phyloP scores from a whole-genome alignment of 2,888 invertebrate species.

The Germaria angustata region DNA sequence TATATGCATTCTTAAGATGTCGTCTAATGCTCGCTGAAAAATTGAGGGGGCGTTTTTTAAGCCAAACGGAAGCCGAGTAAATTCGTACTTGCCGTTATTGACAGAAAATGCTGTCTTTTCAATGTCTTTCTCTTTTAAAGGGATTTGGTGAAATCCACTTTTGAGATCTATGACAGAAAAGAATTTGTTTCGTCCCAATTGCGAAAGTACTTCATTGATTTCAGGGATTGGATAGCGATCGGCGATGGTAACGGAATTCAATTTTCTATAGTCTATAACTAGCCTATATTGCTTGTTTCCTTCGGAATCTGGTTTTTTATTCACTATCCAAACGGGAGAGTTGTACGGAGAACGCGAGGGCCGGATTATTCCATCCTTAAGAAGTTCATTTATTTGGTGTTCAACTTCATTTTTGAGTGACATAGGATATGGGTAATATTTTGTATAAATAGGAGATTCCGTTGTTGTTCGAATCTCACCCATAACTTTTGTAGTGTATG shows the following conservation, averaged over 20 bases:
- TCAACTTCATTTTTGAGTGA: no score
- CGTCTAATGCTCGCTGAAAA: neutral
- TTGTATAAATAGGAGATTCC: no score
- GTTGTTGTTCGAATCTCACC: no score
- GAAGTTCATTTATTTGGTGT: no score
- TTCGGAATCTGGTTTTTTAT: no score
- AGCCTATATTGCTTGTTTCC: no score
- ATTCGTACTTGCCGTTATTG: neutral
- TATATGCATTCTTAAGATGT: neutral
- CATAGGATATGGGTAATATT: no score
- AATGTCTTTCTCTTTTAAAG: neutral
- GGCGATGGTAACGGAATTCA: neutral
- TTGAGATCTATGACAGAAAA: neutral
- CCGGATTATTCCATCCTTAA: neutral
- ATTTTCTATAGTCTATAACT: neutral
- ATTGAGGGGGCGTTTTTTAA: neutral
- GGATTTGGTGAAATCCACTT: neutral
- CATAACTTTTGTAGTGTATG: no score
- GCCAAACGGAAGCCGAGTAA: neutral
- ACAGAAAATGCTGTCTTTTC: neutral
- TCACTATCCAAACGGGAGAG: neutral
- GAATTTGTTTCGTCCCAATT: no score
- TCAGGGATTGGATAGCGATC: neutral
- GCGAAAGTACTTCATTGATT: no score
- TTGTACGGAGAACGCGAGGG: neutral